These are phyloP conservation scores for Crotophaga sulcirostris DNA, from an alignment of 2,113 vertebrate species.

Conservation along the genomic window DNA sequence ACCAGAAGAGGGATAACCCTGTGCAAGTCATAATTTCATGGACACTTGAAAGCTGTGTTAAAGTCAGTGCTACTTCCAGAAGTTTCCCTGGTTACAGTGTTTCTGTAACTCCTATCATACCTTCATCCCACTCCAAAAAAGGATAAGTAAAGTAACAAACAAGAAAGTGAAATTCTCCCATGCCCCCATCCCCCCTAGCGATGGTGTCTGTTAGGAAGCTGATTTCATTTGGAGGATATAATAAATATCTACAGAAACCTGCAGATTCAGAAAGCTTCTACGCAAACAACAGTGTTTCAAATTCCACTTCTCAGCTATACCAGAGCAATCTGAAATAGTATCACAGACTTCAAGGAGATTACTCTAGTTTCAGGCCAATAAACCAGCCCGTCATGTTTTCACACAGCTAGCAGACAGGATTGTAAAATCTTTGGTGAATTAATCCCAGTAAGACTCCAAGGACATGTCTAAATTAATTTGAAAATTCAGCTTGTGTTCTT, in stretches of 20 bases:
- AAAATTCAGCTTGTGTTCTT: background rate
- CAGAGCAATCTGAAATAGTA: background rate
- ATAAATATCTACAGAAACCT: background rate
- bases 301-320: background rate
- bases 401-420: background rate
- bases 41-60: background rate
- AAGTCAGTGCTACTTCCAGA: background rate
- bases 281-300: background rate
- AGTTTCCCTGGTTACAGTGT: background rate
- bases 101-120: background rate
- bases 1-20: background rate
- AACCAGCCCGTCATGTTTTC: background rate
- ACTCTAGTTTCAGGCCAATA: background rate
- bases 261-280: background rate
- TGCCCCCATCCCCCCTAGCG: rapidly evolving
- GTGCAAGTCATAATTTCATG: background rate
- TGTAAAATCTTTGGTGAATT: background rate
- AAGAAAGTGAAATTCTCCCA: background rate
- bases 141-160: background rate
- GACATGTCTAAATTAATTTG: background rate
- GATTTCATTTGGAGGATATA: background rate
- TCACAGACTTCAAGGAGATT: background rate
- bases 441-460: background rate
- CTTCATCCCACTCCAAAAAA: background rate
- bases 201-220: background rate